Percentiles rank a stretch among this genome's conserved stretches.
Conservation (phyloP, 1,140 invertebrate genomes). For the Stegodyphus mimosarum region DNA sequence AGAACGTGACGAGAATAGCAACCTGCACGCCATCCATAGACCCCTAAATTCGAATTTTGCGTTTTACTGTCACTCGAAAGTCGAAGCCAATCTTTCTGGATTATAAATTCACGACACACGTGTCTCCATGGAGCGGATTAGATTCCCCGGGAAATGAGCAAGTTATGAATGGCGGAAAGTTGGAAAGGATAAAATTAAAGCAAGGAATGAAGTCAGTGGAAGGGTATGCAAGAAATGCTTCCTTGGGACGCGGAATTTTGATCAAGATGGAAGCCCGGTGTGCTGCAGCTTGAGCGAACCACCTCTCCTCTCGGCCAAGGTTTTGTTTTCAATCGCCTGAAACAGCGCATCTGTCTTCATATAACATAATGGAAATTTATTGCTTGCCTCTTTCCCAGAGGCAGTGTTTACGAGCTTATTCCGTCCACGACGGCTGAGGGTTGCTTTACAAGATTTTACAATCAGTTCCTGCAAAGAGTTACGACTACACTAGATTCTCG, state of each 20-base stretch:
- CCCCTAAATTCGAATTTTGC: too few species aligned
- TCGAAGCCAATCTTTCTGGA: too few species aligned
- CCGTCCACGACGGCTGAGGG: not conserved
- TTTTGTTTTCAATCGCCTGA: conserved; percentile 51
- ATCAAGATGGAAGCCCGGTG: conserved; percentile 32
- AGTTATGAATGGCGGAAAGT: conserved; percentile 1
- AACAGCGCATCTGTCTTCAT: conserved; percentile 50
- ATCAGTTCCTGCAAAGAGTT: conserved; percentile 1
- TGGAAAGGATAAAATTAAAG: not conserved
- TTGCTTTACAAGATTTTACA: conserved; percentile 55
- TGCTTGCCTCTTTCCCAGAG: conserved; percentile 3
- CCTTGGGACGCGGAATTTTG: not conserved
- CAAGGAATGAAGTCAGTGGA: not conserved
- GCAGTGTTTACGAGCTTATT: conserved; percentile 1
- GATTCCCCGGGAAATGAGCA: not conserved
- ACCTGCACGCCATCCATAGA: too few species aligned
- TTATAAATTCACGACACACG: too few species aligned
- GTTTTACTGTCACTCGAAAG: too few species aligned
- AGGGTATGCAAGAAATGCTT: not conserved
- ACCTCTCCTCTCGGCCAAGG: not conserved
- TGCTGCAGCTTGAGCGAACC: too few species aligned
- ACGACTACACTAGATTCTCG: too few species aligned
- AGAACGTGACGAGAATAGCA: too few species aligned
- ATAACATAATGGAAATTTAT: conserved; percentile 55
- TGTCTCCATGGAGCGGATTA: not conserved